These are phyloP conservation scores for Chelonoidis abingdonii DNA, from an alignment of 2,113 vertebrate genomes.

Conservation along the genomic window DNA sequence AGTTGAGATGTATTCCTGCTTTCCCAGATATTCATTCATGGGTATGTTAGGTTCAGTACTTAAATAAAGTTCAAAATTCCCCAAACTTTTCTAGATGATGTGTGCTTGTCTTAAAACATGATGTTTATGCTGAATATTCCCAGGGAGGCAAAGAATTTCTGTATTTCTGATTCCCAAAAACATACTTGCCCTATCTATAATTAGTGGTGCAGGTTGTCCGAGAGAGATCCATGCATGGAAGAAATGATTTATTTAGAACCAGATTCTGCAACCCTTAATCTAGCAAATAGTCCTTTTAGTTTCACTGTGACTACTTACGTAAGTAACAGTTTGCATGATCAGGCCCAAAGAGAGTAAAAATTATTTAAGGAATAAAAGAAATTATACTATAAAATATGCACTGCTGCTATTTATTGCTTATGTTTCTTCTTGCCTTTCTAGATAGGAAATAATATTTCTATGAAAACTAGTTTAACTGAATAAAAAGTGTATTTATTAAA, in stretches of 20 bases:
- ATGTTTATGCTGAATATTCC: neutral
- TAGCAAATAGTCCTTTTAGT: neutral
- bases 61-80: neutral
- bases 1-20: neutral
- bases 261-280: neutral
- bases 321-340: neutral
- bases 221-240: constrained; percentile 11
- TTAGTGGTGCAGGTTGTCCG: neutral
- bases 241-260: neutral
- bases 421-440: neutral
- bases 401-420: neutral
- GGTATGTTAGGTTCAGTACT: neutral
- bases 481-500: neutral
- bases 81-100: neutral
- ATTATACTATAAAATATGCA: neutral
- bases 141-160: constrained; percentile 2
- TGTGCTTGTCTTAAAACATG: neutral
- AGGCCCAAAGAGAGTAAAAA: neutral
- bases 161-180: constrained; percentile 31
- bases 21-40: neutral
- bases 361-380: neutral
- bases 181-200: neutral
- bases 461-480: neutral
- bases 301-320: neutral
- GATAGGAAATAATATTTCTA: neutral